Percentiles rank a stretch among this genome's conserved stretches.
Evolutionary conservation across 2,113 vertebrate genomes (phyloP).

Genomic region (Riparia riparia): DNA sequence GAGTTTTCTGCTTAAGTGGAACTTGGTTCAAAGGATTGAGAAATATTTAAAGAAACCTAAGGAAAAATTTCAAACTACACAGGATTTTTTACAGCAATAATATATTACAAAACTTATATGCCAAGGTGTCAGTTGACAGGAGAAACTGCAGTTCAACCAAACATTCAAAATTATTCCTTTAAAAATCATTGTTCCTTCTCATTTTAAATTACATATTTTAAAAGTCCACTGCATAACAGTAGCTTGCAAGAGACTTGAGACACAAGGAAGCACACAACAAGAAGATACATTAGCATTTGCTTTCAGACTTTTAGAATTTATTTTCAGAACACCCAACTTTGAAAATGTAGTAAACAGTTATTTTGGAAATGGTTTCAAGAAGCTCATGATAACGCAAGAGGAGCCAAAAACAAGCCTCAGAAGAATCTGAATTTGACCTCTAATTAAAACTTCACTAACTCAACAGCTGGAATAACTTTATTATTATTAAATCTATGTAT

Average conservation of each 20-base stretch:
- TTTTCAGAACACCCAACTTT: neutral
- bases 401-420: neutral
- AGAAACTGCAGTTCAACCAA: neutral
- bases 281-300: neutral
- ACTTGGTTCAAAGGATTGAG: neutral
- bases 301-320: neutral
- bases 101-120: neutral
- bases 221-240: neutral
- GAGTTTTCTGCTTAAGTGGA: slow-evolving; percentile 1
- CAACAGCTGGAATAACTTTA: slow-evolving; percentile 11
- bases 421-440: neutral
- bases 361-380: neutral
- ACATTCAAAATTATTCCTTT: neutral
- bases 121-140: neutral
- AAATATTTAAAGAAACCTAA: neutral
- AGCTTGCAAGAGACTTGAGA: neutral
- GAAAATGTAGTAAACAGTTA: neutral
- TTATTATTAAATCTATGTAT: neutral
- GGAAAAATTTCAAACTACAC: neutral
- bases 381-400: neutral
- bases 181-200: neutral
- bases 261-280: neutral
- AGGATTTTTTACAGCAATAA: neutral
- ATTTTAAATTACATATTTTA: neutral
- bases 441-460: slow-evolving; percentile 1